phyloP scores from a whole-genome alignment of 2,888 invertebrate genomes.

The Agrilus biguttatus region DNA sequence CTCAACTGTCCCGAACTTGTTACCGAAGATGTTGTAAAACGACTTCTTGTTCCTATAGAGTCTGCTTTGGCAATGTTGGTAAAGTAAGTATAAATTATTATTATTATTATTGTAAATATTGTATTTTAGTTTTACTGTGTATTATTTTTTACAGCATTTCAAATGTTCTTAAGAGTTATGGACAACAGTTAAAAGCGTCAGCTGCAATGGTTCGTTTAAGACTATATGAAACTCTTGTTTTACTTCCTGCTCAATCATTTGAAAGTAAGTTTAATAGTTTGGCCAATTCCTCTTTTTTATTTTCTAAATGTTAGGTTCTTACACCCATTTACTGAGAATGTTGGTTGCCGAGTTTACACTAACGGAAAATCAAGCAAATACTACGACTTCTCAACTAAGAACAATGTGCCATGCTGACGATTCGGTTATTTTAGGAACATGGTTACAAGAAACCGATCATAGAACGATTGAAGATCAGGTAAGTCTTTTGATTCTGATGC shows the following conservation, averaged over 20 bases:
- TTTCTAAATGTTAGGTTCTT: constrained; percentile 39
- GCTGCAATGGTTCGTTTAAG: constrained; percentile 86
- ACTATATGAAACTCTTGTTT: constrained; percentile 73
- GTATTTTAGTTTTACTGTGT: background rate
- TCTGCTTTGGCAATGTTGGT: constrained; percentile 89
- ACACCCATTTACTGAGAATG: constrained; percentile 78
- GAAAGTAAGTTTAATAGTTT: constrained; percentile 40
- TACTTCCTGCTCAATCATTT: constrained; percentile 64
- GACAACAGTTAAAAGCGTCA: constrained; percentile 85
- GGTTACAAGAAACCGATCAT: constrained; percentile 94
- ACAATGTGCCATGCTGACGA: constrained; percentile 79
- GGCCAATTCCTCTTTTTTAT: background rate
- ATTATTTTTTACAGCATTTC: constrained; percentile 47
- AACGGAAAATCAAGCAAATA: constrained; percentile 85
- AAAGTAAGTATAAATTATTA: constrained; percentile 48
- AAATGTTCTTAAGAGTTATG: constrained; percentile 73
- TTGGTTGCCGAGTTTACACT: constrained; percentile 90
- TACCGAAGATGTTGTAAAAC: constrained; percentile 80
- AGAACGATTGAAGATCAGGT: constrained; percentile 96
- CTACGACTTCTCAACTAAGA: constrained; percentile 70
- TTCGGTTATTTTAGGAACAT: constrained; percentile 83
- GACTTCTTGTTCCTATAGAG: constrained; percentile 83
- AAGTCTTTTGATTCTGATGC: constrained; percentile 13
- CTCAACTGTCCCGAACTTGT: constrained; percentile 81
- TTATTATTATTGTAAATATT: too few species aligned